Evolutionary conservation across 2,113 vertebrate species (phyloP).

Genomic region (Variabilichromis moorii): DNA sequence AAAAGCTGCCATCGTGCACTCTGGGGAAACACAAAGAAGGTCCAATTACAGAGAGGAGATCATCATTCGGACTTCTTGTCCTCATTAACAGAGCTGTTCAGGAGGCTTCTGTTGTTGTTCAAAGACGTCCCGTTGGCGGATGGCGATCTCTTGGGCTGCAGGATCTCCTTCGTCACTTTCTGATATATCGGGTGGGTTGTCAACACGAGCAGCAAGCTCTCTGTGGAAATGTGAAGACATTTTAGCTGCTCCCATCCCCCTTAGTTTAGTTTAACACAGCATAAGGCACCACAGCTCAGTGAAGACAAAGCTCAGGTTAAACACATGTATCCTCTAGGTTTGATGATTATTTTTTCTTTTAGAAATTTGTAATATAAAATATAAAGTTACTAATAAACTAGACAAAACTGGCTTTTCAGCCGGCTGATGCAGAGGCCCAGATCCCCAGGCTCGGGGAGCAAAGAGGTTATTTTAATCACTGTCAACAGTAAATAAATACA

Average conservation of each 20-base stretch:
- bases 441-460: background rate
- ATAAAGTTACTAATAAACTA: background rate
- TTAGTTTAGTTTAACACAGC: background rate
- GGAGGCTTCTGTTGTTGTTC: conserved; percentile 25
- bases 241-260: background rate
- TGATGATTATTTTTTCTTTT: background rate
- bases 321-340: background rate
- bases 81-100: background rate
- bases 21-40: background rate
- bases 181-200: conserved; percentile 59
- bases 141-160: conserved; percentile 5
- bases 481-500: background rate
- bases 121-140: background rate
- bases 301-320: background rate
- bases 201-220: conserved; percentile 37
- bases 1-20: background rate
- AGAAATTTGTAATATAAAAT: background rate
- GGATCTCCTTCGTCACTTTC: conserved; percentile 37
- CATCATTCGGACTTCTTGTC: conserved; percentile 48
- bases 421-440: background rate
- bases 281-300: background rate
- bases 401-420: background rate
- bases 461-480: background rate
- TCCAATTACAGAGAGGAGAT: background rate
- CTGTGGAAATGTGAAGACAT: conserved; percentile 4